Evolutionary conservation across 2,797 vertebrate species (phyloP).

Genomic region (Vespertilio murinus): DNA sequence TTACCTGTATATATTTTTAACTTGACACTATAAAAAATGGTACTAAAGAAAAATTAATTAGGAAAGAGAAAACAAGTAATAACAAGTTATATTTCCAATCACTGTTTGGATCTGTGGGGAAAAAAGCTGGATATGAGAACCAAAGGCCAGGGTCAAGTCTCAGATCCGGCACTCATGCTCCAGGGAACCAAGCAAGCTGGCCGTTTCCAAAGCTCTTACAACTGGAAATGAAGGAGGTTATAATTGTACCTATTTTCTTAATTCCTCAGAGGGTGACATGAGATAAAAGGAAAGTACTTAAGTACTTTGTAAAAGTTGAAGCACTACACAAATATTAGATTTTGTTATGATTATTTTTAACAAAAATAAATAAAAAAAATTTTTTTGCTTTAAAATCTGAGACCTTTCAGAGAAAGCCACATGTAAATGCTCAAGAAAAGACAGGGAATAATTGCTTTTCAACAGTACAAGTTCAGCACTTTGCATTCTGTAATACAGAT

Average conservation of each 20-base stretch:
- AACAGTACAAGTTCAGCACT: neutral
- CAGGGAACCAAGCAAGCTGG: neutral
- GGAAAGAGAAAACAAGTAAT: neutral
- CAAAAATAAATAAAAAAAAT: neutral
- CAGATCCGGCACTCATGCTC: neutral
- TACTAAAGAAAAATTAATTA: neutral
- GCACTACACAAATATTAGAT: neutral
- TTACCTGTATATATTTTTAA: neutral
- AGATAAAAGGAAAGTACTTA: neutral
- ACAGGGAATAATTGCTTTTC: neutral
- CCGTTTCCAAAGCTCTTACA: neutral
- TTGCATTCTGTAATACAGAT: neutral
- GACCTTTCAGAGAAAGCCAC: neutral
- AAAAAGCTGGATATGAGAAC: neutral
- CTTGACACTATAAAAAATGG: neutral
- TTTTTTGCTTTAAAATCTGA: neutral
- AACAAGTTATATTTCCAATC: neutral
- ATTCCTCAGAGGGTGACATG: neutral
- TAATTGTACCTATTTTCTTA: neutral
- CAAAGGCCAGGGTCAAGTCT: neutral
- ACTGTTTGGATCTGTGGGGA: neutral
- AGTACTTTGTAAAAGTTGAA: neutral
- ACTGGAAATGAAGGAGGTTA: neutral
- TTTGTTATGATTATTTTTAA: neutral
- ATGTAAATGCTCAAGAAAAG: neutral